Conservation (phyloP, 2,888 invertebrate genomes). For the Agrochola litura region DNA sequence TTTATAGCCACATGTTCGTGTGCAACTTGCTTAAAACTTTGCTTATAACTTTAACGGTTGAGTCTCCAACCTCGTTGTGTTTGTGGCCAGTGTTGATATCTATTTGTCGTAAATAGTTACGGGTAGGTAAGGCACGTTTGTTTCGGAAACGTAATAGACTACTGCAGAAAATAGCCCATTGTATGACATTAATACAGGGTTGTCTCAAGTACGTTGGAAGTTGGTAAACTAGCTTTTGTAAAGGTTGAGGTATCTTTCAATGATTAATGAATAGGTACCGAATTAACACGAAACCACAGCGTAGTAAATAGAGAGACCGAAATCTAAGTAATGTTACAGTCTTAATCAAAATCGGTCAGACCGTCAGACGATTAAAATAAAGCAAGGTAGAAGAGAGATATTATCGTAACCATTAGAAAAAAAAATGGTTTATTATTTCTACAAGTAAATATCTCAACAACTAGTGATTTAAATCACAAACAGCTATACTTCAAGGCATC, state of each 20-base stretch:
- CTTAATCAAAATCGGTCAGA: neutral
- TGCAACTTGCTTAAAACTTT: conserved; percentile 23
- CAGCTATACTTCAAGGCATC: neutral
- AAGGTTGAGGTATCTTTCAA: neutral
- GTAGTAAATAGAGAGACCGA: too few relatives aligned
- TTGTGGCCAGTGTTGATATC: conserved; percentile 7
- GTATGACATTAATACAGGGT: neutral
- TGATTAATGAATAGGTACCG: neutral
- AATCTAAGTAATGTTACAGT: neutral
- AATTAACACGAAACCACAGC: neutral
- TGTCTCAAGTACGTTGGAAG: neutral
- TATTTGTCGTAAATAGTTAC: conserved; percentile 1
- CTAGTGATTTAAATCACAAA: neutral
- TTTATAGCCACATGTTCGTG: conserved; percentile 37
- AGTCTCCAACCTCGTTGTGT: conserved; percentile 24
- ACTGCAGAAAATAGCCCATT: neutral
- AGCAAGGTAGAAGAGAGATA: neutral
- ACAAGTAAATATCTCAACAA: too few relatives aligned
- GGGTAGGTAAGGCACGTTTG: conserved; percentile 5
- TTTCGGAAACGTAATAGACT: neutral
- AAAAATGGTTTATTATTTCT: too few relatives aligned
- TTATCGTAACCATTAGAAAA: neutral
- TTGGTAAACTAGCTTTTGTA: neutral
- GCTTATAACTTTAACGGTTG: conserved; percentile 16
- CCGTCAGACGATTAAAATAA: neutral